Percentiles rank a stretch among this genome's conserved stretches.
Evolutionary conservation across 2,113 vertebrate species (phyloP).

Genomic region (Zosterops pallidus): DNA sequence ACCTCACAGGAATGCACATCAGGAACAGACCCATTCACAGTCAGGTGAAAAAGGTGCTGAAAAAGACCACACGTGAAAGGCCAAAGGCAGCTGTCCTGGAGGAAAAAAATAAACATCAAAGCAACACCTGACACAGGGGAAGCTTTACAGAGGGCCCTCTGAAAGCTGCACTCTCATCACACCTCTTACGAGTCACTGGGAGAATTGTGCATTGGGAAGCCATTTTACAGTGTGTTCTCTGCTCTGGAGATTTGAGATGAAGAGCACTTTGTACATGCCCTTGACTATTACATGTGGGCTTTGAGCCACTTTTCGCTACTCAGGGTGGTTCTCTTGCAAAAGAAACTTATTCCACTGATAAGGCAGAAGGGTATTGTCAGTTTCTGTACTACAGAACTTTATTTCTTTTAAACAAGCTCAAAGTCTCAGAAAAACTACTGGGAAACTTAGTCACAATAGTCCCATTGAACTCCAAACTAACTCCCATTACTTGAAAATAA

Average conservation of each 20-base stretch:
- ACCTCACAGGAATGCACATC: background rate
- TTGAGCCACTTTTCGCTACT: background rate
- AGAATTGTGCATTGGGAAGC: background rate
- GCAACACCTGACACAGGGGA: background rate
- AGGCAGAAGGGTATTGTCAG: background rate
- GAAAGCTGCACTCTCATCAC: background rate
- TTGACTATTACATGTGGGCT: background rate
- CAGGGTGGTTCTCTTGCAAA: background rate
- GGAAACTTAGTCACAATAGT: background rate
- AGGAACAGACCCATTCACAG: background rate
- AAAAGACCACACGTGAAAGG: accelerated
- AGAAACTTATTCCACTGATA: background rate
- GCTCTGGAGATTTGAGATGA: background rate
- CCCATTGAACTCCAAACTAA: background rate
- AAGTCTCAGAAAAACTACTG: background rate
- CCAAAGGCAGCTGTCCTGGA: background rate
- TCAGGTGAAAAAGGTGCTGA: background rate
- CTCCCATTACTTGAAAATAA: background rate
- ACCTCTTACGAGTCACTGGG: background rate
- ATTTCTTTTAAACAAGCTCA: background rate
- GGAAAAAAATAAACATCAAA: background rate
- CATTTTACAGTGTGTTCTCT: background rate
- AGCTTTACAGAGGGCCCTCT: background rate
- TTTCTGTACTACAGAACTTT: background rate
- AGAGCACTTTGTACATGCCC: background rate